Conservation (phyloP, 2,888 invertebrate genomes). For the Linnaemya vulpina region DNA sequence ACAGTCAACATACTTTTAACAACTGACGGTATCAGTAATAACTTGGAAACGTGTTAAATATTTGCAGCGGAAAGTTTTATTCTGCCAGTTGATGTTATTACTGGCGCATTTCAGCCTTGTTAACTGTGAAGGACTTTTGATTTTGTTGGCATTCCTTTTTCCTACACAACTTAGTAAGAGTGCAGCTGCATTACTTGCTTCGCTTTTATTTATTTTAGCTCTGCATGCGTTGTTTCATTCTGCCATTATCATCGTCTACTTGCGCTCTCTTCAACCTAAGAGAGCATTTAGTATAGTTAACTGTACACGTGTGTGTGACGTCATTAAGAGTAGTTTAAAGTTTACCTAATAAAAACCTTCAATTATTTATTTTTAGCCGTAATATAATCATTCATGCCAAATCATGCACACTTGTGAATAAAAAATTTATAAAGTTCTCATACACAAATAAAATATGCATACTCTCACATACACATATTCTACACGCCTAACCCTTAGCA, state of each 20-base stretch:
- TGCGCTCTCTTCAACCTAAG: not conserved
- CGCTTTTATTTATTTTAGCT: not conserved
- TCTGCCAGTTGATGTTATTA: not conserved
- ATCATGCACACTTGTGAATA: not conserved
- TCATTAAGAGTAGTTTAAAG: conserved; percentile 15
- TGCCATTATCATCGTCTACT: not conserved
- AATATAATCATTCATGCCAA: not conserved
- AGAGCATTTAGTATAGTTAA: conserved; percentile 1
- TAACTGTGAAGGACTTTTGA: conserved; percentile 1
- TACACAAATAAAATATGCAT: not conserved
- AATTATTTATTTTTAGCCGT: not conserved
- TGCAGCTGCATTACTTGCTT: conserved; percentile 25
- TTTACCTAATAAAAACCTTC: conserved; percentile 34
- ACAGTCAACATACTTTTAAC: not conserved
- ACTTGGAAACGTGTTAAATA: not conserved
- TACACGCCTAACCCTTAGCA: not conserved
- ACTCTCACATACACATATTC: not conserved
- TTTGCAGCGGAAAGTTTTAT: not conserved
- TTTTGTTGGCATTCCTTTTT: not conserved
- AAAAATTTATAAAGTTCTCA: not conserved
- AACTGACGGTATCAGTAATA: not conserved
- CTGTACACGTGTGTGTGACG: conserved; percentile 34
- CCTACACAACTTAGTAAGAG: not conserved
- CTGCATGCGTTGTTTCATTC: not conserved
- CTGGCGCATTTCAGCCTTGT: not conserved